Percentiles rank a stretch among this genome's conserved stretches.
Evolutionary conservation across 2,797 vertebrate genomes (phyloP).

Genomic region (Threskiornis aethiopicus): DNA sequence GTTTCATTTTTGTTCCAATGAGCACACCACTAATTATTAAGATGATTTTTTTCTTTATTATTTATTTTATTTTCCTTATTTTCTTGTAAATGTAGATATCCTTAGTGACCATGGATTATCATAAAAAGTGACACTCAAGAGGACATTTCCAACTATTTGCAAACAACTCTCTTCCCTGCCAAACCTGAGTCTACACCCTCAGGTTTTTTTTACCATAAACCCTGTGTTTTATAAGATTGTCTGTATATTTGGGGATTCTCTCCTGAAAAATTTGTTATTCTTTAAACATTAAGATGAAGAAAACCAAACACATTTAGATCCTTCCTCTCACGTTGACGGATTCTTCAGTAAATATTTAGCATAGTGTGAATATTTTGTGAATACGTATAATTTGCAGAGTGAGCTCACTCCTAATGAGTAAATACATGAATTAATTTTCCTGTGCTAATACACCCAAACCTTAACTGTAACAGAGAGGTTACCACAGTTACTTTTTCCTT

Average conservation of each 20-base stretch:
- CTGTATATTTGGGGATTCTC: not conserved
- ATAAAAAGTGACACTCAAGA: not conserved
- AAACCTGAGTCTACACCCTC: not conserved
- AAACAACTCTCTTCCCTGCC: not conserved
- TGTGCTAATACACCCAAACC: not conserved
- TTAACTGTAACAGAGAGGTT: not conserved
- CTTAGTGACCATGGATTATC: not conserved
- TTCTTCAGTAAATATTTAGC: not conserved
- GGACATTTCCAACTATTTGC: not conserved
- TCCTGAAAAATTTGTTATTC: not conserved
- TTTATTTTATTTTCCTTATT: not conserved
- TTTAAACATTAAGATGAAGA: not conserved
- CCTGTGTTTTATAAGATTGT: not conserved
- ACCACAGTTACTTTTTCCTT: not conserved
- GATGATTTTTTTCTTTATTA: not conserved
- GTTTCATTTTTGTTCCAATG: not conserved
- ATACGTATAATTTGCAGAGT: not conserved
- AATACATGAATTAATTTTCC: not conserved
- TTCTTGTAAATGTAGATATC: not conserved
- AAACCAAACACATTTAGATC: not conserved
- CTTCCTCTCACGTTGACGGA: not conserved
- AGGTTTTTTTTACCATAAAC: not conserved
- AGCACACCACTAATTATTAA: not conserved
- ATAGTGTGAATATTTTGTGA: not conserved
- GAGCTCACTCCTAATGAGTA: not conserved